phyloP scores from a whole-genome alignment of 2,797 vertebrate genomes.

The Otolemur crassicaudatus region DNA sequence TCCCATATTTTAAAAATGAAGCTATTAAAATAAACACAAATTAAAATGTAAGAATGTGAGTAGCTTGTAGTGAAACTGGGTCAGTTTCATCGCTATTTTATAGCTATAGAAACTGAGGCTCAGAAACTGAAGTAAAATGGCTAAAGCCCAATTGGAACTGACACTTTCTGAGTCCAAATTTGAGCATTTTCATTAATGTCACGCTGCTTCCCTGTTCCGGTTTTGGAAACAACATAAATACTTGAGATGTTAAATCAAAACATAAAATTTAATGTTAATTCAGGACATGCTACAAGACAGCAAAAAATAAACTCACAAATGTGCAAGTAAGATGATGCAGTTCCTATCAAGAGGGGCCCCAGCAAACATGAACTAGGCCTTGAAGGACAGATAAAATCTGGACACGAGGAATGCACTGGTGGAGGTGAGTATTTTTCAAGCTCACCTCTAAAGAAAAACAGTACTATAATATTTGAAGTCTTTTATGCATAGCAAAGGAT shows the following conservation, averaged over 20 bases:
- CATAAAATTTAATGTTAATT: constrained; percentile 18
- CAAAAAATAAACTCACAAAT: not conserved
- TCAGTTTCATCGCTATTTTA: not conserved
- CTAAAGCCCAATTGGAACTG: not conserved
- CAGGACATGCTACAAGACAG: not conserved
- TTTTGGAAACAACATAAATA: constrained; percentile 48
- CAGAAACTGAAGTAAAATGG: not conserved
- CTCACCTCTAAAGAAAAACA: not conserved
- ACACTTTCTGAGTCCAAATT: constrained; percentile 41
- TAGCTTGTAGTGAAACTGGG: not conserved
- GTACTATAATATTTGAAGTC: not conserved
- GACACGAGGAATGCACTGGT: not conserved
- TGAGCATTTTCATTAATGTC: not conserved
- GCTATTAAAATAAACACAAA: constrained; percentile 39
- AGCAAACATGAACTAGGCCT: not conserved
- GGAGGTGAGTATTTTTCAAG: not conserved
- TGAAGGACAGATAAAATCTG: not conserved
- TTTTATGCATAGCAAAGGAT: not conserved
- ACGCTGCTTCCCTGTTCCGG: not conserved
- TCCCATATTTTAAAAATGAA: constrained; percentile 33
- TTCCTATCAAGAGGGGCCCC: not conserved
- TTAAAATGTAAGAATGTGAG: not conserved
- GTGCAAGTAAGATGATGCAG: not conserved
- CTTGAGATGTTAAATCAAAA: constrained; percentile 46
- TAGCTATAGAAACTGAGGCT: not conserved